Evolutionary conservation across 1,140 invertebrate genomes (phyloP), one percentile per base, ranked within the genome.

Genomic region (Drosophila virilis): DNA sequence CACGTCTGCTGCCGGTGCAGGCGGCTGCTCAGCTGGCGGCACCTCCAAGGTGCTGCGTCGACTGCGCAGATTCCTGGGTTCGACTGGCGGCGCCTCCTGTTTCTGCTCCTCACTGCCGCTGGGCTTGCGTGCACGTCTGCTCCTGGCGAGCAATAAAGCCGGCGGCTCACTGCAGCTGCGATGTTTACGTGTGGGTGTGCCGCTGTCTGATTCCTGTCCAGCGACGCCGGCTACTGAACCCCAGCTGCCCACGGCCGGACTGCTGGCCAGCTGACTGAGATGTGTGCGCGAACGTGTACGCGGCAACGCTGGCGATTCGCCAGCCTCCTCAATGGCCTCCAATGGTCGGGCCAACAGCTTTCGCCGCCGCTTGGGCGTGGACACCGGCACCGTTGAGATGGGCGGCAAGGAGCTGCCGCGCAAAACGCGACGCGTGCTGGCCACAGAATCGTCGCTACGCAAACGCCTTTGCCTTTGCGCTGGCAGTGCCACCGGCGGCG

Each of bases 311-410:
- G 35, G 8, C 9, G 22, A 10, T 35, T 55, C 60, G 3, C 7
- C 57, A 33, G 7, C 17, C 42, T 92, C 91, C 4, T 77, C 68
- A n/a, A 91, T 90, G 0, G 54, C 68, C n/a, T 90, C 84, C 35
- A 73, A 9, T n/a, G 55, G 54, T 10, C 48, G 45, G 13, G 40
- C 1, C n/a, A 91, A 13, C 15, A 71, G 6, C 6, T 37, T 35
- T 32, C 45, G 77, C 17, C 67, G 78, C 10, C 48, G 68, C 60
- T 71, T 82, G 6, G 78, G 71, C 6, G 74, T 77, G 0, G 45
- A 40, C 12, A 57, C 57, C 0, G 69, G 37, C 13, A 67, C 61
- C 0, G 64, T 58, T 0, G 37, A 46, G 28, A 40, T 40, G 5
- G 57, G 13, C 6, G 71, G 65, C 60, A 70, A 12, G 10, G 67